Percentiles rank a stretch among this genome's conserved stretches.
Conservation (phyloP, 2,113 vertebrate genomes). For the Leucosticte australis region DNA sequence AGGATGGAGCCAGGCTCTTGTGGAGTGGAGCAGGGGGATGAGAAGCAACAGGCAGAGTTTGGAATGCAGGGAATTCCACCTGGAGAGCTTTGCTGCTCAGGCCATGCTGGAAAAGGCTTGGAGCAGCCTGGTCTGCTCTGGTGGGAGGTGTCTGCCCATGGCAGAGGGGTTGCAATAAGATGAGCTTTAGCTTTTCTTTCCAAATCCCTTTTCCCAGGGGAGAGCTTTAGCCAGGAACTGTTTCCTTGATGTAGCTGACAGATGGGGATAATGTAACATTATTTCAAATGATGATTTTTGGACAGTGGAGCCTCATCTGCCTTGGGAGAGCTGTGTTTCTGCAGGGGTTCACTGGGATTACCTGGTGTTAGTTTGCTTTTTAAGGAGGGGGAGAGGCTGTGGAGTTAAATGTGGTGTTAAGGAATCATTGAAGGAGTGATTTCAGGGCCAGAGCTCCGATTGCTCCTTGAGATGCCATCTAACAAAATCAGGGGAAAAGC, state of each 20-base stretch:
- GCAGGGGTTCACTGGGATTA: fast-evolving
- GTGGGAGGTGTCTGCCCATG: neutral
- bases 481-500: neutral
- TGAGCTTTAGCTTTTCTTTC: neutral
- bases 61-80: neutral
- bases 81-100: neutral
- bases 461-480: neutral
- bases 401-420: neutral
- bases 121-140: neutral
- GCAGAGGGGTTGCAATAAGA: neutral
- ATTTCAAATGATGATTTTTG: neutral
- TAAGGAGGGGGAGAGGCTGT: neutral
- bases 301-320: fast-evolving
- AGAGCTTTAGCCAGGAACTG: neutral
- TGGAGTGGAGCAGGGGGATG: fast-evolving
- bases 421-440: neutral
- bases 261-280: fast-evolving
- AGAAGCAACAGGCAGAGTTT: neutral
- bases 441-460: neutral
- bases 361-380: neutral
- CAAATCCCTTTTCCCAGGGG: neutral
- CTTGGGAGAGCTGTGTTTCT: neutral
- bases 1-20: neutral
- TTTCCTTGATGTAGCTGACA: neutral
- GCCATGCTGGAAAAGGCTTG: neutral